Percentiles rank a stretch among this genome's conserved stretches.
Evolutionary conservation across 2,113 vertebrate genomes (phyloP).

Genomic region (Eonycteris spelaea): DNA sequence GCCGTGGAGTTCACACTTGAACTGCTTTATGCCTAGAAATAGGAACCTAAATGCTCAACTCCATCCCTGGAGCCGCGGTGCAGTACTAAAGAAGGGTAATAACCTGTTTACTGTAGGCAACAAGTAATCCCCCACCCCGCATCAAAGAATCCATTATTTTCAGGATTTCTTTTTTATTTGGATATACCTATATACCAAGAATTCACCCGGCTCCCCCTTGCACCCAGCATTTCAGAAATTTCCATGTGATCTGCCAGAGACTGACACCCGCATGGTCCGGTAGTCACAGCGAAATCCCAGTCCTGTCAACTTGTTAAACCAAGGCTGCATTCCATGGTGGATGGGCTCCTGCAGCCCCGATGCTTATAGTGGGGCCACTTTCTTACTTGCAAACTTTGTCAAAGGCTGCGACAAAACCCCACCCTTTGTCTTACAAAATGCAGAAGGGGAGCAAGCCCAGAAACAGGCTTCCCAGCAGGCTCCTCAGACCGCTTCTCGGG

Average conservation of each 20-base stretch:
- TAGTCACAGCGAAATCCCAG: not conserved
- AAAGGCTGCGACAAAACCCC: not conserved
- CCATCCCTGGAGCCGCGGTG: not conserved
- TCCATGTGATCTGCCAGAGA: not conserved
- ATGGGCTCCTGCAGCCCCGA: not conserved
- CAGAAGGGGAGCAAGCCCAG: fast-evolving
- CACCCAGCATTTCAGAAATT: not conserved
- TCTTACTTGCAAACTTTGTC: not conserved
- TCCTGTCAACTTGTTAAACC: not conserved
- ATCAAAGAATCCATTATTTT: slow-evolving; percentile 57
- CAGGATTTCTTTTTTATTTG: not conserved
- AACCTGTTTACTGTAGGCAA: slow-evolving; percentile 24
- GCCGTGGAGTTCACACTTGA: slow-evolving; percentile 85
- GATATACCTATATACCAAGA: not conserved
- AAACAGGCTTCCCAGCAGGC: not conserved
- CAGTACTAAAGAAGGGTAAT: slow-evolving; percentile 37
- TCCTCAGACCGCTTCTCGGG: not conserved
- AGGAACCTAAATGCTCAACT: slow-evolving; percentile 19
- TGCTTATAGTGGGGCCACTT: not conserved
- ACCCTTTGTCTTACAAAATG: not conserved
- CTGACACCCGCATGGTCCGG: not conserved
- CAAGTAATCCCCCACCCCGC: not conserved
- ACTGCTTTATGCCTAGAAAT: slow-evolving; percentile 82
- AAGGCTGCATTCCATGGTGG: not conserved
- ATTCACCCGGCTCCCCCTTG: not conserved